A percentile compares a stretch with the other conserved stretches of the same genome.
phyloP scores from a whole-genome alignment of 2,797 vertebrate species.

The Australoheros facetus region DNA sequence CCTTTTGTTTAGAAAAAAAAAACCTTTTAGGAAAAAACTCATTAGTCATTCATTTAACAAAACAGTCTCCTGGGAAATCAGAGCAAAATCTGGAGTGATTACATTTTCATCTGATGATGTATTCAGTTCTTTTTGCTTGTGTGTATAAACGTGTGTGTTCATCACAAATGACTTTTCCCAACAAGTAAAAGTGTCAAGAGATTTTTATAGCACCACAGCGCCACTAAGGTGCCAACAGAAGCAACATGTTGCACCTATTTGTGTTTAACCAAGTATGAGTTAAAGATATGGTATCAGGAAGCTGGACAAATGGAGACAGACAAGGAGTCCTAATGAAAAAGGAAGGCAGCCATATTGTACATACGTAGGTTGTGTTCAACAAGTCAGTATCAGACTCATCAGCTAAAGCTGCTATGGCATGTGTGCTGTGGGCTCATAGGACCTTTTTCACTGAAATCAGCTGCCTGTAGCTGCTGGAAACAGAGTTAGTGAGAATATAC shows the following conservation, averaged over 20 bases:
- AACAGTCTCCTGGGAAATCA: slow-evolving; percentile 30
- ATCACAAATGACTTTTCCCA: no score
- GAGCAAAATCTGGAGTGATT: slow-evolving; percentile 12
- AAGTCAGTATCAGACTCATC: slow-evolving; percentile 23
- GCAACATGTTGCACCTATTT: not conserved
- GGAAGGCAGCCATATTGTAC: not conserved
- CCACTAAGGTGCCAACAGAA: not conserved
- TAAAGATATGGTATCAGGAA: not conserved
- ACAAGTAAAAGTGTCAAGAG: no score
- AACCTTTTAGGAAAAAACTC: not conserved
- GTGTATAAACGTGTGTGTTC: not conserved
- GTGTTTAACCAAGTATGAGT: not conserved
- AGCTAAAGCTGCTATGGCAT: not conserved
- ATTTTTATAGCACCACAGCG: not conserved
- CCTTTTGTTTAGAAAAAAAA: not conserved
- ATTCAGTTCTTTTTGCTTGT: not conserved
- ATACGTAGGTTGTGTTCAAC: not conserved
- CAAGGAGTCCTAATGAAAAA: slow-evolving; percentile 11
- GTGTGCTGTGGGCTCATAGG: not conserved
- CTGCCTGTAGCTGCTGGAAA: not conserved
- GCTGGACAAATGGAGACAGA: not conserved
- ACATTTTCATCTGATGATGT: slow-evolving; percentile 1
- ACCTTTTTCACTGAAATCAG: not conserved
- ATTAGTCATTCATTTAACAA: no score
- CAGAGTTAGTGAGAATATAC: not conserved